These are phyloP conservation scores for Pungitius pungitius DNA, from an alignment of 2,113 vertebrate genomes.

Conservation along the genomic window DNA sequence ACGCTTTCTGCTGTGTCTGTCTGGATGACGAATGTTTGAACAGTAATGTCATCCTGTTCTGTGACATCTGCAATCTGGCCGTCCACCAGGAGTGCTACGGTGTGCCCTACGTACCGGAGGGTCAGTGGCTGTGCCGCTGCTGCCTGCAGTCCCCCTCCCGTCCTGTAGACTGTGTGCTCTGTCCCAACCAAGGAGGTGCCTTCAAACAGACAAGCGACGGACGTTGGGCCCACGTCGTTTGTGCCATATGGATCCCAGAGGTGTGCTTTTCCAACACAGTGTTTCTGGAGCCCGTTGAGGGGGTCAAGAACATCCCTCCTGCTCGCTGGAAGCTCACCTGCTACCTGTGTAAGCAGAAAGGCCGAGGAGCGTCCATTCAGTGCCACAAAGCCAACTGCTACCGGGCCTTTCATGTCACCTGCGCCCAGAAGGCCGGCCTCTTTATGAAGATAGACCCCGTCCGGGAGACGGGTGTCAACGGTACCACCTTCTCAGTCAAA, in stretches of 20 bases:
- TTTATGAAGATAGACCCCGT: conserved; percentile 99
- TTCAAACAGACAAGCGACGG: conserved; percentile 98
- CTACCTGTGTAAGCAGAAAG: conserved; percentile 96
- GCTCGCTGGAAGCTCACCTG: conserved; percentile 98
- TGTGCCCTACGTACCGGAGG: conserved; percentile 96
- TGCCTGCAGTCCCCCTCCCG: conserved; percentile 94
- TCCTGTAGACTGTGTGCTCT: conserved; percentile 95
- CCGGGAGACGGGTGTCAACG: conserved; percentile 89
- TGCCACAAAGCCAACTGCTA: conserved; percentile 99
- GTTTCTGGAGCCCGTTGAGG: conserved; percentile 96
- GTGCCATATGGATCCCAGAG: conserved; percentile 99
- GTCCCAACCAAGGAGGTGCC: conserved; percentile 95
- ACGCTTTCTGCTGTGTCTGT: conserved; percentile 97
- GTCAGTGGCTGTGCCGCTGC: conserved; percentile 98
- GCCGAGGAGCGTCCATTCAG: conserved; percentile 95
- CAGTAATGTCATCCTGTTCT: conserved; percentile 98
- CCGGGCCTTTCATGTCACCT: conserved; percentile 96
- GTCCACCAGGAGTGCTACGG: conserved; percentile 99
- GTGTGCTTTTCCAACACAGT: conserved; percentile 98
- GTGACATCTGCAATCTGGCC: conserved; percentile 97
- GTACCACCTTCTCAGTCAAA: conserved; percentile 96
- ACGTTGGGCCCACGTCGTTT: conserved; percentile 96
- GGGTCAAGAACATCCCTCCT: conserved; percentile 91
- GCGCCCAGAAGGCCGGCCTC: conserved; percentile 92
- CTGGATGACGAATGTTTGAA: conserved; percentile 98